Evolutionary conservation across 2,888 invertebrate genomes (phyloP), one percentile per base, ranked within the genome.

Genomic region (Micropterix aruncella): DNA sequence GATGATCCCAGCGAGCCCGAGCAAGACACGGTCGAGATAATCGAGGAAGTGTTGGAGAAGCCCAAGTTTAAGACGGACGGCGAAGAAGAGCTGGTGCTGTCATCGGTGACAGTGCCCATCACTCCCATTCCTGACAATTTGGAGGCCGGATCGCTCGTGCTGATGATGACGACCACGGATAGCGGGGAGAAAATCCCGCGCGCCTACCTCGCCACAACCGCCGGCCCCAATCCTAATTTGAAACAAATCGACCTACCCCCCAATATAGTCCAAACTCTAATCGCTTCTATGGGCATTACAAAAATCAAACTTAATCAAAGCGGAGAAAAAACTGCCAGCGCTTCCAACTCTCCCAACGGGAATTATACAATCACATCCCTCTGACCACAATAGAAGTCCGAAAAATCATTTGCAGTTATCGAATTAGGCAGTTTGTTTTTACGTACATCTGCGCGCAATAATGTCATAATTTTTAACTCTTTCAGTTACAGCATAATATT

Each of bases 131-230:
- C 38, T 39, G 9, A 47, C 57, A 4, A 57, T 27, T 12, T 66
- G 19, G 64, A 67, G 49, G 70, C 71, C 2, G 74, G 73, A 36
- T 70, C 70, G 44, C 47, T 72, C 52, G 58, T 77, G 57, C 54
- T 79, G 58, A 44, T 77, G 52, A 52, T 69, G 45, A 57, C 59
- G 56, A 70, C 53, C 18, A 66, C 54, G 53, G 66, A 44, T 54
- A 73, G 59, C 61, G 68, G 45, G 49, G 57, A 12, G 56, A 60
- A 47, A 59, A 55, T 38, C 56, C 63, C n/a, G 58, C 66, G 38
- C 53, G 66, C 72, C 44, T 73, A 63, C 46, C 67, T 73, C 64
- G 67, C 48, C 12, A 47, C 52, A 19, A 48, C 51, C 42, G 49
- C 51, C 1, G 46, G 51, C 2, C 42, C 46, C 2, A 53, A 60